Evolutionary conservation across 2,797 vertebrate genomes (phyloP).

Genomic region (Simalia tracyae): DNA sequence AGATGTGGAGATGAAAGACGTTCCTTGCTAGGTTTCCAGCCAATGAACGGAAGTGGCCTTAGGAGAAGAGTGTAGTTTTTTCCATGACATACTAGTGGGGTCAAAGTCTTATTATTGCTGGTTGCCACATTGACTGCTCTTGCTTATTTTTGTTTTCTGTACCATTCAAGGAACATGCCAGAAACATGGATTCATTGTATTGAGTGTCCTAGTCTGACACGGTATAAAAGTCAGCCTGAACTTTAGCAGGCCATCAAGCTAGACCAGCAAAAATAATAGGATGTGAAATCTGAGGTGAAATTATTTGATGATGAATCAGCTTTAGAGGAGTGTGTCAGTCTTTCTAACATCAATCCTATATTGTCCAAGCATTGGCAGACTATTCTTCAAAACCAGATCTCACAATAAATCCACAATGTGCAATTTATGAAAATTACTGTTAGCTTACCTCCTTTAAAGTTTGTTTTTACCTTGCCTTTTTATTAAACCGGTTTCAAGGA

Average conservation of each 20-base stretch:
- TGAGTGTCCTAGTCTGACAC: background rate
- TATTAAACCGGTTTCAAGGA: background rate
- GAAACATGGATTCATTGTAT: background rate
- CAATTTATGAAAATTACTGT: background rate
- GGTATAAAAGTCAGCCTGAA: background rate
- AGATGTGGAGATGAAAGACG: background rate
- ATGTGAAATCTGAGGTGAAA: background rate
- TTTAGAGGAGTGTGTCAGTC: background rate
- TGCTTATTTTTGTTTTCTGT: background rate
- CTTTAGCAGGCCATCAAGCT: background rate
- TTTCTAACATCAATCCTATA: background rate
- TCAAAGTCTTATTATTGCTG: background rate
- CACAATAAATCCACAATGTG: background rate
- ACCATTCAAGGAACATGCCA: background rate
- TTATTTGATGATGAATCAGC: background rate
- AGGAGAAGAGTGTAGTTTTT: constrained; percentile 17
- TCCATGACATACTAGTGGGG: background rate
- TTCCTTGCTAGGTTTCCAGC: background rate
- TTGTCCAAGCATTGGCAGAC: background rate
- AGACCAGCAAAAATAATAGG: background rate
- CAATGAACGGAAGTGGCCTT: background rate
- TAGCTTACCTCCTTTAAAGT: background rate
- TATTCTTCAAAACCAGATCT: background rate
- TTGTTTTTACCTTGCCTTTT: background rate
- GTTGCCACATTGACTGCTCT: background rate